These are phyloP conservation scores for Cyprinodon brontotheroides DNA, from an alignment of 2,113 vertebrate genomes.

Conservation along the genomic window DNA sequence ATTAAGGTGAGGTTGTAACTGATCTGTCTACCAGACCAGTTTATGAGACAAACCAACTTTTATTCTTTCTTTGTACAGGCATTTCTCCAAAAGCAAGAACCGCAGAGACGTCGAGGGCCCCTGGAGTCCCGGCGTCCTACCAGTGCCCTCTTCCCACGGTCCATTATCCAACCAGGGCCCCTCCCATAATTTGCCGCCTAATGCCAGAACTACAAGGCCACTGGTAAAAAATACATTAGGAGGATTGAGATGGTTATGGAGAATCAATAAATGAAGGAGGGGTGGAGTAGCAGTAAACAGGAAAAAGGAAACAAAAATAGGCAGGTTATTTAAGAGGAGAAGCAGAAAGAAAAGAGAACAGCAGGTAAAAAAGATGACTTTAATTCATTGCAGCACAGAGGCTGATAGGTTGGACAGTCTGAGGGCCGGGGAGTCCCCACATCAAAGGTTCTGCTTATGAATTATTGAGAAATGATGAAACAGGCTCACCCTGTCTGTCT, in stretches of 20 bases:
- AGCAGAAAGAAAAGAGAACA: not conserved
- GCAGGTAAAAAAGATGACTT: slow-evolving; percentile 26
- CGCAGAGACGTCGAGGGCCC: slow-evolving; percentile 74
- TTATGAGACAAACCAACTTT: slow-evolving; percentile 3
- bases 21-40: not conserved
- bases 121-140: slow-evolving; percentile 81
- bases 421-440: slow-evolving; percentile 35
- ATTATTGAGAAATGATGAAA: slow-evolving; percentile 68
- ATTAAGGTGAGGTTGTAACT: not conserved
- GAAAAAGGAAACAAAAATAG: slow-evolving; percentile 21
- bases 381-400: slow-evolving; percentile 1
- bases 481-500: slow-evolving; percentile 40
- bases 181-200: slow-evolving; percentile 70
- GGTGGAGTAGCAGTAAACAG: not conserved
- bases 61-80: slow-evolving; percentile 73
- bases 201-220: slow-evolving; percentile 67
- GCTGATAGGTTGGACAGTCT: slow-evolving; percentile 19
- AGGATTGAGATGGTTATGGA: not conserved
- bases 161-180: slow-evolving; percentile 60
- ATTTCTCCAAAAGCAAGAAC: slow-evolving; percentile 85
- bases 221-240: slow-evolving; percentile 65
- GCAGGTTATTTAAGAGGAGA: slow-evolving; percentile 14
- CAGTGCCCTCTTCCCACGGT: slow-evolving; percentile 72
- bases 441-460: slow-evolving; percentile 64
- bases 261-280: not conserved